phyloP scores from a whole-genome alignment of 2,113 vertebrate species.

The Tyto alba region DNA sequence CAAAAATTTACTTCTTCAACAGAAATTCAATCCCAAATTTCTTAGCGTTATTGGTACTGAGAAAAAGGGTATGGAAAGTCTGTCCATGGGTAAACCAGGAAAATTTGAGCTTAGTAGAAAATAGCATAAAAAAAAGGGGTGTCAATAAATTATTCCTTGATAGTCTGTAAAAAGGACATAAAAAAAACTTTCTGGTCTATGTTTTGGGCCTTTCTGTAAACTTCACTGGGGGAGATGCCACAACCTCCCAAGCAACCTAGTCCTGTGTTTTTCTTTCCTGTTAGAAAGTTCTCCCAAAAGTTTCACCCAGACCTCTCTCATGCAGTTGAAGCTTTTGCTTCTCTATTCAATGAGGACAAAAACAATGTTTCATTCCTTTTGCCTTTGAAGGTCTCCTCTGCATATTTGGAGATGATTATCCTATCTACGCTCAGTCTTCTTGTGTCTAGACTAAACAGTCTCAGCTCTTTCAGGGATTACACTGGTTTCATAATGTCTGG shows the following conservation, averaged over 20 bases:
- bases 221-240: fast-evolving
- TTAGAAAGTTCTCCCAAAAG: neutral
- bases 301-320: neutral
- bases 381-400: neutral
- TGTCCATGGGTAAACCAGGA: neutral
- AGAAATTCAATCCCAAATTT: neutral
- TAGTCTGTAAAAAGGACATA: neutral
- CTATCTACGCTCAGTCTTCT: neutral
- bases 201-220: neutral
- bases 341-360: neutral
- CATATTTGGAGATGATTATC: conserved; percentile 31
- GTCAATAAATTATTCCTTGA: neutral
- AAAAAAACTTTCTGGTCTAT: neutral
- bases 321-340: neutral
- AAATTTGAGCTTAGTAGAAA: neutral
- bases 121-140: fast-evolving
- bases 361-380: neutral
- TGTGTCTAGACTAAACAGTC: conserved; percentile 39
- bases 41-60: neutral
- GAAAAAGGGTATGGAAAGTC: neutral
- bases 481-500: neutral
- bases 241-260: neutral
- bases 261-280: neutral
- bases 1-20: neutral
- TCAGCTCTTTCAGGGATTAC: neutral